phyloP scores from a whole-genome alignment of 2,888 invertebrate species.

The Hemicrepidius hirtus region DNA sequence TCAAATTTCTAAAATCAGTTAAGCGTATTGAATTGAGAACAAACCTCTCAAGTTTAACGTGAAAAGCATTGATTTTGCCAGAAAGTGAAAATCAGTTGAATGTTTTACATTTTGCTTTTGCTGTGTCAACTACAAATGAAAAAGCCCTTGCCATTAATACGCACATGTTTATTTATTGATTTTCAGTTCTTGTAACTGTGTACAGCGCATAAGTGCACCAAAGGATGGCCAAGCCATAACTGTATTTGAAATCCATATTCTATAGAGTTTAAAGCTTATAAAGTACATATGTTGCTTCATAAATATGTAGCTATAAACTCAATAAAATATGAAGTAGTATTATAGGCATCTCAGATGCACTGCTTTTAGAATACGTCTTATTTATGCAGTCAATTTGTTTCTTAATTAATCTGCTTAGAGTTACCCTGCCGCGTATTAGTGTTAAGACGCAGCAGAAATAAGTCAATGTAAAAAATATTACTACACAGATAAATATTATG shows the following conservation, averaged over 20 bases:
- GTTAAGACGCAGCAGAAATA: too few relatives aligned
- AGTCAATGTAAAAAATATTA: too few relatives aligned
- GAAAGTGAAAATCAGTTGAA: too few relatives aligned
- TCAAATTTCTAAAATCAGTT: too few relatives aligned
- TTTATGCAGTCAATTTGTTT: background rate
- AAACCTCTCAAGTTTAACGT: too few relatives aligned
- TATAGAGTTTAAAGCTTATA: slow-evolving; percentile 58
- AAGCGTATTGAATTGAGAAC: too few relatives aligned
- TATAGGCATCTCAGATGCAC: slow-evolving; percentile 27
- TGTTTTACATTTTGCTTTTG: background rate
- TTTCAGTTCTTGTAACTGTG: slow-evolving; percentile 31
- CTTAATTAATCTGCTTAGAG: too few relatives aligned
- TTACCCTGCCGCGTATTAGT: too few relatives aligned
- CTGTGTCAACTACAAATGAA: background rate
- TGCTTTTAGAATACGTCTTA: background rate
- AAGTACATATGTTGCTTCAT: slow-evolving; percentile 59
- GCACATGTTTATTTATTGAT: slow-evolving; percentile 38
- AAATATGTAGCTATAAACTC: slow-evolving; percentile 56
- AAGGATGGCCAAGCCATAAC: slow-evolving; percentile 48
- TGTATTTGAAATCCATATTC: slow-evolving; percentile 58
- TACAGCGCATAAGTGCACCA: slow-evolving; percentile 38
- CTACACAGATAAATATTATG: too few relatives aligned
- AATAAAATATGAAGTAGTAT: slow-evolving; percentile 53
- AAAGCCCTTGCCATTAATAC: background rate
- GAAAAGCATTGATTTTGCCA: too few relatives aligned